Percentiles rank a stretch among this genome's conserved stretches.
These are phyloP conservation scores for Ophion slaviceki DNA, from an alignment of 2,888 invertebrate genomes.

Conservation along the genomic window DNA sequence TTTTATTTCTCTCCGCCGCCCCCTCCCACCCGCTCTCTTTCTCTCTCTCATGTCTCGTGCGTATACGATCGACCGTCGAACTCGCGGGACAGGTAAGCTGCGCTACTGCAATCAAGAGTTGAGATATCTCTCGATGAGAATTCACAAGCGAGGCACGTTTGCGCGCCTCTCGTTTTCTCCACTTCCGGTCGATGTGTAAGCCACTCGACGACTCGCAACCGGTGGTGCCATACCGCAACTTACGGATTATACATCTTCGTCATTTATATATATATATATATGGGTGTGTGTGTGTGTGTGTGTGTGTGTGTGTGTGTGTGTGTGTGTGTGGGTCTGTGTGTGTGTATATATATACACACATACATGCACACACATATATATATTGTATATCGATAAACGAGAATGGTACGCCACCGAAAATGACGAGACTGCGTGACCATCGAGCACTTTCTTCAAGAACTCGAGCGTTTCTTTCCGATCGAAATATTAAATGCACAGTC, in stretches of 20 bases:
- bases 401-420: conserved; percentile 38
- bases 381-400: neutral
- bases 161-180: conserved; percentile 65
- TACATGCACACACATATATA: too few relatives aligned
- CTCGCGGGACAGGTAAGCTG: conserved; percentile 39
- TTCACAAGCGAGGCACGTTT: conserved; percentile 62
- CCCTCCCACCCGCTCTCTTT: too few relatives aligned
- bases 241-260: conserved; percentile 32
- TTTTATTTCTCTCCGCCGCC: neutral
- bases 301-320: too few relatives aligned
- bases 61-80: conserved; percentile 49
- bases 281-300: too few relatives aligned
- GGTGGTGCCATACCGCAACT: conserved; percentile 48
- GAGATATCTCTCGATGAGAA: conserved; percentile 53
- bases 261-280: neutral
- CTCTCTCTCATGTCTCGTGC: neutral
- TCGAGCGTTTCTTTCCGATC: conserved; percentile 60
- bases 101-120: conserved; percentile 48
- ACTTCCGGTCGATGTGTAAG: conserved; percentile 63
- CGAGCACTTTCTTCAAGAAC: conserved; percentile 61
- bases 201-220: conserved; percentile 35
- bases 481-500: conserved; percentile 28
- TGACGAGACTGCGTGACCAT: conserved; percentile 27
- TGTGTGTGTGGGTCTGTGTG: too few relatives aligned
- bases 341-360: neutral